Percentiles rank a stretch among this genome's conserved stretches.
Conservation (phyloP, 2,888 invertebrate species). For the Epinotia brunnichana region DNA sequence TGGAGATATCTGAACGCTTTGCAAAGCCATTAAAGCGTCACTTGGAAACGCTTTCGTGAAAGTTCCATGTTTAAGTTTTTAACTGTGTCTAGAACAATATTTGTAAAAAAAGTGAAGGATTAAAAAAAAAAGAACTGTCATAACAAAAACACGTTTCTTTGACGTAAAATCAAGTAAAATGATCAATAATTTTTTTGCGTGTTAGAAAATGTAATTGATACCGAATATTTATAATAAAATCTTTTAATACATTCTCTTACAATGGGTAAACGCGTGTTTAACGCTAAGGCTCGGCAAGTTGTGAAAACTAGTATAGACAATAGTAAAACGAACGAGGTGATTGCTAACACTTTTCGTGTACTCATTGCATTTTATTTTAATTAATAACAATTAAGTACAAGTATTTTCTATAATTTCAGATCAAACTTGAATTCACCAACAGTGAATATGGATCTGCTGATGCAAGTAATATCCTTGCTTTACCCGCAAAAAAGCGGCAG, state of each 20-base stretch:
- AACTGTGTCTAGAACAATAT: constrained; percentile 2
- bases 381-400: not conserved
- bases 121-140: constrained; percentile 56
- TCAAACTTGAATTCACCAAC: constrained; percentile 86
- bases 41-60: not conserved
- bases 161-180: not conserved
- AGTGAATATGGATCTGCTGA: constrained; percentile 85
- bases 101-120: constrained; percentile 3
- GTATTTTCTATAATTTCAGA: constrained; percentile 70
- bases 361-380: constrained; percentile 9
- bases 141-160: constrained; percentile 63
- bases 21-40: not conserved
- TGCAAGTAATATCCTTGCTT: constrained; percentile 89
- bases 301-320: constrained; percentile 88
- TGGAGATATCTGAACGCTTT: constrained; percentile 10
- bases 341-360: constrained; percentile 12
- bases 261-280: constrained; percentile 90
- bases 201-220: constrained; percentile 14
- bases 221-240: not conserved
- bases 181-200: not conserved
- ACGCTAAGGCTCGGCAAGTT: constrained; percentile 89
- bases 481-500: constrained; percentile 92
- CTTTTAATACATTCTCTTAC: constrained; percentile 44
- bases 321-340: constrained; percentile 87
- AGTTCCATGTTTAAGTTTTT: not conserved